These are phyloP conservation scores for Myotis findleyi DNA, from an alignment of 2,797 vertebrate genomes.

Conservation along the genomic window DNA sequence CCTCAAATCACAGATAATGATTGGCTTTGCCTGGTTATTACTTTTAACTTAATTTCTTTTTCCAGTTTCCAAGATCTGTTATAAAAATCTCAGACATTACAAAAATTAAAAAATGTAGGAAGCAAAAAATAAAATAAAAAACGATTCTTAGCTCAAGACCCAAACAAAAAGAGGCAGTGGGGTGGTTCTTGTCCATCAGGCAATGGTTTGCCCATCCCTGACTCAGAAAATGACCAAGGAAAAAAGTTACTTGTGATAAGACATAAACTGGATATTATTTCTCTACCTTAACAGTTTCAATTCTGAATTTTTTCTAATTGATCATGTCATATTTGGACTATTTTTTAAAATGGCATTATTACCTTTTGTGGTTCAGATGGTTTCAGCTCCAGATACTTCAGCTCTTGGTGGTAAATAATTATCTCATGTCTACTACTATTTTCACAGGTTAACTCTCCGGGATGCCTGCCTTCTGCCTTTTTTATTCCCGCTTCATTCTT, in stretches of 20 bases:
- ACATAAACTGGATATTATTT: not conserved
- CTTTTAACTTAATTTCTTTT: not conserved
- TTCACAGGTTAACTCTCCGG: not conserved
- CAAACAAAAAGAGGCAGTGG: constrained; percentile 16
- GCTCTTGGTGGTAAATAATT: not conserved
- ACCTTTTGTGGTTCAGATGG: not conserved
- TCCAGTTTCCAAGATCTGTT: not conserved
- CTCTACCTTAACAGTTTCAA: constrained; percentile 3
- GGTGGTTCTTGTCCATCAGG: not conserved
- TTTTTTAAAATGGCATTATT: not conserved
- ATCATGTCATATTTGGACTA: not conserved
- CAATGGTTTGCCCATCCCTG: not conserved
- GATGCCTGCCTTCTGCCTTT: not conserved
- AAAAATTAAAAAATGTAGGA: not conserved
- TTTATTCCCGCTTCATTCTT: not conserved
- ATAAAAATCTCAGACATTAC: not conserved
- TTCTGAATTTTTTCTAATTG: not conserved
- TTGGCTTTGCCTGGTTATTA: not conserved
- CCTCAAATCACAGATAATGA: not conserved
- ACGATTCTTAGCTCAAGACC: constrained; percentile 18
- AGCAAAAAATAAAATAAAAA: constrained; percentile 8
- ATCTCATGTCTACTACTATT: not conserved
- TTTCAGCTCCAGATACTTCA: not conserved
- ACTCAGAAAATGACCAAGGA: not conserved
- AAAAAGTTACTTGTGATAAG: not conserved